phyloP scores from a whole-genome alignment of 2,888 invertebrate genomes.

The Eurytoma californica region DNA sequence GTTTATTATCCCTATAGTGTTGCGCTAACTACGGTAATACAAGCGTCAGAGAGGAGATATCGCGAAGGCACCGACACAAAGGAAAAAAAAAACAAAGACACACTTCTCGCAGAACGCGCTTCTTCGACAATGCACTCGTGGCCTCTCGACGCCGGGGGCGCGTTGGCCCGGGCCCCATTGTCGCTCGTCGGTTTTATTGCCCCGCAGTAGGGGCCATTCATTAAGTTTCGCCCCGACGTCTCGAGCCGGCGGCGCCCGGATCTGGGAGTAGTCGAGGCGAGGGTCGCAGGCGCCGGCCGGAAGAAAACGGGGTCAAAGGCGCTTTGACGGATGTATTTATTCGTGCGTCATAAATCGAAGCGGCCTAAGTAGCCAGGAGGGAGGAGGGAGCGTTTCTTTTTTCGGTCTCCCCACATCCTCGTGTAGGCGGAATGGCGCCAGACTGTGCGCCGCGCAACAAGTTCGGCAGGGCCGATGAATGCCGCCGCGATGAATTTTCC shows the following conservation, averaged over 20 bases:
- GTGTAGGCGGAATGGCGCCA: neutral
- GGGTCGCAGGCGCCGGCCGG: neutral
- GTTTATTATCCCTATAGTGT: too few species aligned
- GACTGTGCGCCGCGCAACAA: constrained; percentile 26
- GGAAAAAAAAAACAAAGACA: too few species aligned
- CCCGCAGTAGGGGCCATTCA: neutral
- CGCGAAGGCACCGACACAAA: too few species aligned
- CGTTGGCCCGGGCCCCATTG: too few species aligned
- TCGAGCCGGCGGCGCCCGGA: neutral
- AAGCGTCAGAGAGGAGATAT: too few species aligned
- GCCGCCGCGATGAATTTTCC: neutral
- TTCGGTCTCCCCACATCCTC: neutral
- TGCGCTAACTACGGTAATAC: too few species aligned
- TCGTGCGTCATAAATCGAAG: constrained; percentile 40
- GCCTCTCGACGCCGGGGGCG: too few species aligned
- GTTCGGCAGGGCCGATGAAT: neutral
- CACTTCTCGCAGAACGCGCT: too few species aligned
- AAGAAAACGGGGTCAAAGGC: constrained; percentile 37
- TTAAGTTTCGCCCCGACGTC: constrained; percentile 21
- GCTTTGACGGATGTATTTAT: constrained; percentile 35
- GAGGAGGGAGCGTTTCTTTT: constrained; percentile 10
- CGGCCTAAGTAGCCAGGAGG: neutral
- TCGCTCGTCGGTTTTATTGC: too few species aligned
- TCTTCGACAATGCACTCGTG: too few species aligned
- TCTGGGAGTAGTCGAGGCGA: constrained; percentile 1